A percentile compares a stretch with the other conserved stretches of the same genome.
These are phyloP conservation scores for Lamellibrachia columna DNA, from an alignment of 2,888 invertebrate genomes.

Conservation along the genomic window DNA sequence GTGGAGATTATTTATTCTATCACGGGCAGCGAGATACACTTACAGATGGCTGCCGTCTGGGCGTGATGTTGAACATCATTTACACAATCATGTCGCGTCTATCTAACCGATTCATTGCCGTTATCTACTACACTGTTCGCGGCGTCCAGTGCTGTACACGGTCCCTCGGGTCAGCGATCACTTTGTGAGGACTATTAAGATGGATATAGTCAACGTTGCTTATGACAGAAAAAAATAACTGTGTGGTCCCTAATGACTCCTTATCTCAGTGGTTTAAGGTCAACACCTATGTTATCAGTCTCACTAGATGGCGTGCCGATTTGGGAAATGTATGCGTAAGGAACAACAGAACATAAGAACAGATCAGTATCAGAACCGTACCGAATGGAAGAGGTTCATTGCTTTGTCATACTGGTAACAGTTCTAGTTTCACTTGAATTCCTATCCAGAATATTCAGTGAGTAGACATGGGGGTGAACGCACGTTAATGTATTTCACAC, in stretches of 20 bases:
- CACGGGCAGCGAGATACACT: background rate
- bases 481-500: no score
- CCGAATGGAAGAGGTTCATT: no score
- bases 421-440: no score
- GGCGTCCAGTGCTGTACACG: background rate
- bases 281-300: background rate
- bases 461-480: no score
- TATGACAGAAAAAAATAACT: background rate
- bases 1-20: background rate
- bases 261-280: background rate
- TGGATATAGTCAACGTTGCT: background rate
- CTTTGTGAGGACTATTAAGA: background rate
- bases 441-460: no score
- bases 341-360: background rate
- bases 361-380: no score
- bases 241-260: background rate
- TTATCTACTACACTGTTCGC: background rate
- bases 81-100: background rate
- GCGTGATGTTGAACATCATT: background rate
- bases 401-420: no score
- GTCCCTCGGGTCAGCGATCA: background rate
- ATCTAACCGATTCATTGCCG: background rate
- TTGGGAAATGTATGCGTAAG: background rate
- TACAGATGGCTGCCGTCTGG: background rate
- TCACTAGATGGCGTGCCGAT: background rate